Evolutionary conservation across 30 jellyfish, hydroid and myxozoan genomes (phyloP), one percentile per base, ranked within the genome.

Genomic region (Clytia hemisphaerica): DNA sequence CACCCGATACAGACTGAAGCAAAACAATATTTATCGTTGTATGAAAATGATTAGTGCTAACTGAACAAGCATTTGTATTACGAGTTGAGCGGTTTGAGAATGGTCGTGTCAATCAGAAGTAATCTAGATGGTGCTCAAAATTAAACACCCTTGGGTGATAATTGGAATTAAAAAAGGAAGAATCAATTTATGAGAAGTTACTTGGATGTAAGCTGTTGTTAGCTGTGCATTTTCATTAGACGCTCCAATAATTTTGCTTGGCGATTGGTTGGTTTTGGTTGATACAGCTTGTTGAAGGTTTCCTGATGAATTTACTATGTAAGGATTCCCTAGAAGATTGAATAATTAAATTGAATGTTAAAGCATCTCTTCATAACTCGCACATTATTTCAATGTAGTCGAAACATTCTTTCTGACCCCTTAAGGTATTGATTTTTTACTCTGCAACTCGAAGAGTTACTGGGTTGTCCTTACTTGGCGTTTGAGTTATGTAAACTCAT

Each of bases 191-290:
- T n/a, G n/a, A n/a, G n/a, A 48, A 58, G 16, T 33, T 45, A 78
- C 95, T 85, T 85, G 95, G 18, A 85, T 77, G 53, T 77, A 85
- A 12, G 93, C 84, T n/a, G 95, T 71, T 2, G 95, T 77, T 36
- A 76, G 53, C 48, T 69, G 88, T 0, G 85, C 83, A 64, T 69
- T 72, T 31, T 51, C 55, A 24, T 29, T 45, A 58, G 19, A 22
- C 1, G 74, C 34, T 44, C 58, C 65, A 4, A 64, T 33, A 53
- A 44, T 74, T 25, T 87, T 87, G 44, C 58, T 79, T 12, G 92
- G 88, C 12, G 96, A 88, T 12, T 88, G 78, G 28, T 78, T 72
- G 6, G 85, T 79, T 46, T 86, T 86, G 4, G 93, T 83, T 1
- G 80, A 75, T 10, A 72, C 40, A 1, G 93, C 93, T 31, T 71